These are phyloP conservation scores for Theocolax elegans DNA, from an alignment of 1,140 invertebrate species.

Conservation along the genomic window DNA sequence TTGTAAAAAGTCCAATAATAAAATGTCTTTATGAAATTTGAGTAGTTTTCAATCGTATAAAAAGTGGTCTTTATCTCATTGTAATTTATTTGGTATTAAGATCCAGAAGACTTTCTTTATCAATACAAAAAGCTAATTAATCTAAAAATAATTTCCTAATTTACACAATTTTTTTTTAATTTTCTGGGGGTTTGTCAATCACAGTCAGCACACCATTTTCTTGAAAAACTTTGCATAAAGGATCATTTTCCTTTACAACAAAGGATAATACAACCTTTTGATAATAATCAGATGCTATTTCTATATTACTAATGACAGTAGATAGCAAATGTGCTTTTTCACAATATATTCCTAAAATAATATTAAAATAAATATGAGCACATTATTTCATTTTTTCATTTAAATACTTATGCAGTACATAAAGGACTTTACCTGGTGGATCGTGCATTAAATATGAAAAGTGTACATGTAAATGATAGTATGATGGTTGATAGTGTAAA, in stretches of 20 bases:
- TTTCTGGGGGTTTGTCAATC: constrained; percentile 33
- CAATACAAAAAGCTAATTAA: constrained; percentile 41
- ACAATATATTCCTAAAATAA: constrained; percentile 72
- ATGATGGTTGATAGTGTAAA: constrained; percentile 96
- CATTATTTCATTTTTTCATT: constrained; percentile 20
- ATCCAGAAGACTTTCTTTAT: constrained; percentile 34
- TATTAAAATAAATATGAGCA: constrained; percentile 14
- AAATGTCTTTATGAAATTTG: constrained; percentile 33
- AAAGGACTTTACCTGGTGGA: constrained; percentile 73
- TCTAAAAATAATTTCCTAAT: constrained; percentile 39
- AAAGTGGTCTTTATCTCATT: constrained; percentile 26
- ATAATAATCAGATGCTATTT: constrained; percentile 86
- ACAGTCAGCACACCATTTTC: constrained; percentile 51
- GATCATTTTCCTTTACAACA: constrained; percentile 73
- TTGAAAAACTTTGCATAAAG: constrained; percentile 53
- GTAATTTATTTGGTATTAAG: constrained; percentile 44
- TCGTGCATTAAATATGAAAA: constrained; percentile 88
- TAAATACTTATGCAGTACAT: constrained; percentile 8
- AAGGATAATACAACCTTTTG: constrained; percentile 81
- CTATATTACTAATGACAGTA: constrained; percentile 92
- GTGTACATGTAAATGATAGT: constrained; percentile 96
- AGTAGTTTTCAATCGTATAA: constrained; percentile 31
- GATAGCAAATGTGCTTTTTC: constrained; percentile 89
- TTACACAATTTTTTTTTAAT: constrained; percentile 36
- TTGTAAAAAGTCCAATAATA: constrained; percentile 40